Base-by-base conservation (phyloP, 2,113 vertebrate genomes). In the Phyllostomus discolor region DNA sequence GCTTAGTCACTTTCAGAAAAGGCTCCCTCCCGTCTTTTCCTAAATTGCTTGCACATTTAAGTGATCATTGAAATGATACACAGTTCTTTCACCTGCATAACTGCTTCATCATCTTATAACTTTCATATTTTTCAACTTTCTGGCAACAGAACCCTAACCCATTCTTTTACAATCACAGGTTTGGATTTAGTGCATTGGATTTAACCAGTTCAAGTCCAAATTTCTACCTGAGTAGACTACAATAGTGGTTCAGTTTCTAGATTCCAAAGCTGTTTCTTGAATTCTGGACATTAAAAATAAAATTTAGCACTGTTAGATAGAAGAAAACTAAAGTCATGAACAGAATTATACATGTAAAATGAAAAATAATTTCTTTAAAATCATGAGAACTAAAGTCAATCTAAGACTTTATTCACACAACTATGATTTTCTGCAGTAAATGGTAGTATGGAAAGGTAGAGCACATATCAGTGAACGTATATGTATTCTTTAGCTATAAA, bases 301-400 rank as follows among this genome's bases (percentile, higher is more conserved):
- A 5, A 79, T 83, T 83, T 80, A 93, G 79, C 17, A 70, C 10
- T 93, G 28, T 59, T 35, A 62, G 73, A 70, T 70, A 35, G 89
- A 90, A 52, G 28, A 4, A 79, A 85, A 90, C 9, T 41, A 84
- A 95, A 89, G 78, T 73, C 17, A 41, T 33, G 35, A 90, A 66
- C 24, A 72, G 93, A 92, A 41, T 79, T 86, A 35, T 31, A 94
- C 50, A 41, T 66, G 28, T 81, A 78, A 94, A 95, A 62, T 59
- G 64, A 86, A 92, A 91, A 88, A 93, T 8, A 70, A 15, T 62
- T 93, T 73, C 33, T 91, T 88, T 93, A 92, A 95, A 89, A 94
- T 80, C 0, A 46, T 89, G 19, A 96, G 97, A 97, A 96, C n/a
- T 91, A 54, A 94, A 76, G 76, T 59, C 89, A 94, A 85, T 46